Conservation (phyloP, 2,888 invertebrate genomes). For the Spisula subtruncata region DNA sequence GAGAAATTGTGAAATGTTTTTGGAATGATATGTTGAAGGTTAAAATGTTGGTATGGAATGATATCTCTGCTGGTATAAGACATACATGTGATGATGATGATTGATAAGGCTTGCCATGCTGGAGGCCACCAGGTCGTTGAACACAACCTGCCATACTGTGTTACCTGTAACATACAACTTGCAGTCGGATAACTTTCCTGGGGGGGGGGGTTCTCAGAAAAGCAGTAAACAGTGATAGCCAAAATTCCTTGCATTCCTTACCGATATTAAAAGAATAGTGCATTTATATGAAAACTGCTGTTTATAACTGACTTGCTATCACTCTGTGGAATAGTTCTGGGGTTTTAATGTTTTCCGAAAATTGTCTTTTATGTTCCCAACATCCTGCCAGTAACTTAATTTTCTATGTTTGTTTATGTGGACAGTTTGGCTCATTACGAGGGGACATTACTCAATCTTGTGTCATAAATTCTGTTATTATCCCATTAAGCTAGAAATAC, state of each 20-base stretch:
- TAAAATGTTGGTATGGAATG: background rate
- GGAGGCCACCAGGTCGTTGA: background rate
- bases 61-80: background rate
- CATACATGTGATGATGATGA: background rate
- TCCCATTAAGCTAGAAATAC: background rate
- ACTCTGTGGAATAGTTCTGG: background rate
- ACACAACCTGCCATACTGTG: background rate
- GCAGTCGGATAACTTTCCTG: background rate
- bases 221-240: background rate
- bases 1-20: background rate
- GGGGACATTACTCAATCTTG: background rate
- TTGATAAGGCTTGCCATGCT: background rate
- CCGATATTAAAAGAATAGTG: background rate
- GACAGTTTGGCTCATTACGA: background rate
- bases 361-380: slow-evolving; percentile 14
- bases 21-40: background rate
- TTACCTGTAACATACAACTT: background rate
- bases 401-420: background rate
- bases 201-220: background rate
- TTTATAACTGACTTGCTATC: background rate
- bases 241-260: slow-evolving; percentile 6
- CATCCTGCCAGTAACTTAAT: slow-evolving; percentile 2
- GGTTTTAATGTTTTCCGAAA: background rate
- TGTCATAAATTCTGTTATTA: background rate
- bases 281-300: background rate